Conservation (phyloP, 1,140 invertebrate genomes). For the Leptonema lineaticorne region DNA sequence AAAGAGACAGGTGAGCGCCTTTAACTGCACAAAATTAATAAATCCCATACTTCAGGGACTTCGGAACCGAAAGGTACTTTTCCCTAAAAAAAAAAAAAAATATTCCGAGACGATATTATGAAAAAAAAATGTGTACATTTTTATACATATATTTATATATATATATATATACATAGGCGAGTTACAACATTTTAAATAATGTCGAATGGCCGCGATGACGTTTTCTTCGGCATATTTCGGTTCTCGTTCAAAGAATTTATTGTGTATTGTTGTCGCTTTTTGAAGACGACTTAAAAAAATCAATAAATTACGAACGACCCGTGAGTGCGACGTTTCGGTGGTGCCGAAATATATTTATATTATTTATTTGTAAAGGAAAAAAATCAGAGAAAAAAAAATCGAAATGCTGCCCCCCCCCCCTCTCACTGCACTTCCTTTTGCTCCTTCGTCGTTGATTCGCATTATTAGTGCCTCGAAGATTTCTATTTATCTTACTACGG, state of each 20-base stretch:
- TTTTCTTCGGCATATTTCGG: slow-evolving; percentile 27
- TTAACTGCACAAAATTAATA: slow-evolving; percentile 30
- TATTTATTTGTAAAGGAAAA: no score
- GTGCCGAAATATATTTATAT: slow-evolving; percentile 14
- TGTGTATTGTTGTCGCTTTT: slow-evolving; percentile 30
- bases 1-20: slow-evolving; percentile 21
- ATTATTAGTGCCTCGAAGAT: no score
- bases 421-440: no score
- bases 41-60: slow-evolving; percentile 14
- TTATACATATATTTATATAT: background rate
- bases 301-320: slow-evolving; percentile 25
- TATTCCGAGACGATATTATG: no score
- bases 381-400: no score
- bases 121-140: no score
- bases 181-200: slow-evolving; percentile 24
- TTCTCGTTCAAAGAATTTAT: slow-evolving; percentile 27
- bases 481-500: no score
- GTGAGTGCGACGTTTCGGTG: slow-evolving; percentile 11
- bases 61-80: background rate
- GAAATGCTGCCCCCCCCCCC: no score
- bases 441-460: no score
- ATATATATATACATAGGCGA: slow-evolving; percentile 1
- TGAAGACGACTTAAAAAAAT: slow-evolving; percentile 26
- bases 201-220: slow-evolving; percentile 23
- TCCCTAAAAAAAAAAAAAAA: slow-evolving; percentile 2